phyloP scores from a whole-genome alignment of 2,888 invertebrate genomes.

The Drosophila mayaguana region DNA sequence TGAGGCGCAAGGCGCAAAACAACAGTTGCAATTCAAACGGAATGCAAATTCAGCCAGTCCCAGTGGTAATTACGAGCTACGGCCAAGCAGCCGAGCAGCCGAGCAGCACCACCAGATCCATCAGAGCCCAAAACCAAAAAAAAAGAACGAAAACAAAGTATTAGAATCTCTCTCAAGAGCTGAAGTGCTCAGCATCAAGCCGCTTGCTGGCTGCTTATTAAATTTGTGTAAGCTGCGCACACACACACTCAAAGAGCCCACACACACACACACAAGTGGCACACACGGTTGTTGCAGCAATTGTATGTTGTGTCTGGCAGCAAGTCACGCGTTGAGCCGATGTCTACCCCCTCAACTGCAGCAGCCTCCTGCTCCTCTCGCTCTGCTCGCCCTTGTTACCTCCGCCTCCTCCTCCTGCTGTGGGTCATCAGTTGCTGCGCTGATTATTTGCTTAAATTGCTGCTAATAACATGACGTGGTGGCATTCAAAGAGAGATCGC shows the following conservation, averaged over 20 bases:
- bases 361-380: background rate
- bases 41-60: constrained; percentile 82
- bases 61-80: constrained; percentile 76
- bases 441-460: constrained; percentile 85
- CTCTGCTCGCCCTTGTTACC: background rate
- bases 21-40: constrained; percentile 83
- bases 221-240: constrained; percentile 56
- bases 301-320: constrained; percentile 65
- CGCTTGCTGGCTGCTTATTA: constrained; percentile 66
- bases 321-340: constrained; percentile 69
- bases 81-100: constrained; percentile 23
- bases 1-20: constrained; percentile 78
- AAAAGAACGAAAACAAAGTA: constrained; percentile 16
- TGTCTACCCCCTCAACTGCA: constrained; percentile 13
- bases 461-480: constrained; percentile 84
- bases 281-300: constrained; percentile 43
- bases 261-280: constrained; percentile 8
- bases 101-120: constrained; percentile 42
- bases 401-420: background rate
- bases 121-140: constrained; percentile 29
- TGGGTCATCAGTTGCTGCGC: constrained; percentile 60
- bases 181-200: constrained; percentile 35
- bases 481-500: constrained; percentile 70
- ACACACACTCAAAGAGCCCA: constrained; percentile 51
- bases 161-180: constrained; percentile 49